Conservation (phyloP, 2,797 vertebrate species). For the Sebastes diploproa region DNA sequence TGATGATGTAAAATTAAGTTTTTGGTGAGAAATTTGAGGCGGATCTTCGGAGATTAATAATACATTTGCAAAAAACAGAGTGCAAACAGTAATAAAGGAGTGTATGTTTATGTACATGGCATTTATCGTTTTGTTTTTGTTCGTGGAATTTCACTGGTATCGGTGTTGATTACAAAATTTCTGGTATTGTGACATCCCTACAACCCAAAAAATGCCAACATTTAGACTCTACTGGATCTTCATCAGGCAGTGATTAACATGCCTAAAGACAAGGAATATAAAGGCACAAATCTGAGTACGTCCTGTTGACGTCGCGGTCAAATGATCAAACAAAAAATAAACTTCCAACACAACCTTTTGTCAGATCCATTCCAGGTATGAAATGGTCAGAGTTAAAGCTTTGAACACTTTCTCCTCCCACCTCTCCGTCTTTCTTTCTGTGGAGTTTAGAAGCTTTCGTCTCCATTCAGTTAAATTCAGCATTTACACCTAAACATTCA, state of each 20-base stretch:
- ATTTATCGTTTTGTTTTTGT: background rate
- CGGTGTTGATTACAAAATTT: too few species aligned
- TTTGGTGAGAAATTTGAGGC: too few species aligned
- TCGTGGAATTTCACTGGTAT: too few species aligned
- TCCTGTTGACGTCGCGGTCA: background rate
- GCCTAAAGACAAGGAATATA: background rate
- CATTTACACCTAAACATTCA: background rate
- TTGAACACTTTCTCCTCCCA: background rate
- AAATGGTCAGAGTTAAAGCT: constrained; percentile 16
- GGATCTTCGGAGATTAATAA: too few species aligned
- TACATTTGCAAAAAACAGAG: too few species aligned
- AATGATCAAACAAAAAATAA: background rate
- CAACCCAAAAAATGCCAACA: rapidly evolving
- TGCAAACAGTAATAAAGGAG: too few species aligned
- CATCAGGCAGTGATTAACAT: background rate
- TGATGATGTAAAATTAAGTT: too few species aligned
- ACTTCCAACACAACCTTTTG: too few species aligned
- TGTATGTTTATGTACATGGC: too few species aligned
- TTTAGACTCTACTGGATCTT: background rate
- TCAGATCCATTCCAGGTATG: background rate
- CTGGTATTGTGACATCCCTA: background rate
- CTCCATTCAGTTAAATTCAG: background rate
- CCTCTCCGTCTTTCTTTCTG: background rate
- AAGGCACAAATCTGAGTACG: background rate
- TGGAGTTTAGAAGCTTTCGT: background rate